Base-by-base conservation (phyloP, 2,888 invertebrate genomes). In the Amblyteles armatorius region DNA sequence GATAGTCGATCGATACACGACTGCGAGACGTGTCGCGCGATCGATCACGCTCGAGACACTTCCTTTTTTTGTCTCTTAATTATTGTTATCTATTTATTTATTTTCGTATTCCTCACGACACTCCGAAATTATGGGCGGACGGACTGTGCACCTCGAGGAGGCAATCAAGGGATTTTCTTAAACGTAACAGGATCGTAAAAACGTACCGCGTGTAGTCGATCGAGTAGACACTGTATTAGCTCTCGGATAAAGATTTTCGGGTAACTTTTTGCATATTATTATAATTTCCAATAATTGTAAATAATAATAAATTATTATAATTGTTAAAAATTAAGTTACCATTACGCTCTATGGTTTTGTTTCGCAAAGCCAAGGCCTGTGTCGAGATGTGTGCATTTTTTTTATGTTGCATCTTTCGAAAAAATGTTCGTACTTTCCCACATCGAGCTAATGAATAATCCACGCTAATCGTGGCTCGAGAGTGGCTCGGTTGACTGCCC, bases 41-140 rank as follows among this genome's bases (percentile, higher is more conserved):
- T 79, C 79, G 63, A 79, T 83, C 79, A 76, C 79, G 63, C 68
- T 82, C 57, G 26, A 29, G 19, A 22, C 19, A 69, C 69, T 69
- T 69, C 57, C 36, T 26, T 16, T 11, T 67, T 71, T 69, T 71
- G 26, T 19, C 44, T 40, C 68, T 48, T 72, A 36, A 48, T 50
- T 72, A 22, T 48, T 57, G 19, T 71, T 76, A 22, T 44, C 40
- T 22, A 16, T 40, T 44, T 44, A 69, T 3, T 69, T 33, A 65
- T 69, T 55, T 63, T 69, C 44, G 57, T 67, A 82, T 82, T 67
- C 77, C 63, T 77, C 76, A 40, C 52, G 76, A 71, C 63, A 69
- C 69, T 63, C 44, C 40, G 16, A 40, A 71, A 52, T 63, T 36
- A 65, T 44, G 36, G 72, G 40, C 36, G 65, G 26, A 63, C 36